Base-by-base conservation (phyloP, 2,797 vertebrate genomes). In the Diplodus puntazzo region DNA sequence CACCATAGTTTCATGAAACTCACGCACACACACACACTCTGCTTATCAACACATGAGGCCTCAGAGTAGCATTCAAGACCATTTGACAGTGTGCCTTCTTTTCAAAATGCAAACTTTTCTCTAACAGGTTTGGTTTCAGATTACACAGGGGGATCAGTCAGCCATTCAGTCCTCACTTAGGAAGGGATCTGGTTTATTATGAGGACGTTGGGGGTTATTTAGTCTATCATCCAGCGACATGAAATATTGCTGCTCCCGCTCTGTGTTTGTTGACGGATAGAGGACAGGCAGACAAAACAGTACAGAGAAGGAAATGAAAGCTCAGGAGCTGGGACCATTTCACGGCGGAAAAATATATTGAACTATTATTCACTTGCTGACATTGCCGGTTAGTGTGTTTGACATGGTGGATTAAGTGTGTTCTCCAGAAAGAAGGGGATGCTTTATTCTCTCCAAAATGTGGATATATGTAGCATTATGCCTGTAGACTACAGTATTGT, bases 181-280 rank as follows among this genome's bases (percentile, higher is more conserved):
- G 20, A 50, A 17, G 60, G 43, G 48, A 49, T 63, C 17, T 3
- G 17, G 73, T 80, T 81, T 77, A 78, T 81, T 81, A 80, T 69
- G 54, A 70, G 69, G 80, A 73, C 39, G 3, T 17, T 50, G 20
- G 75, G 63, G 77, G 42, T 84, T 84, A 78, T 87, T 88, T 84
- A 81, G 83, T 85, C 76, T 82, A 21, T 76, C 74, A 63, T 72
- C 75, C 71, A 21, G 54, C 73, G 67, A 61, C 69, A 67, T 34
- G 64, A 39, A 39, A 79, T 83, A 81, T 72, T 64, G 46, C 75
- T 53, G 75, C 74, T 59, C 54, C 53, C 50, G 63, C 61, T 71
- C 55, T 12, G 34, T 72, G 87, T 88, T 84, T 82, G 82, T 77
- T 86, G 84, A 86, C 69, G 65, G 84, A 90, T 80, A 0, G 52